Conservation (phyloP, 2,888 invertebrate genomes). For the Leuctra nigra region DNA sequence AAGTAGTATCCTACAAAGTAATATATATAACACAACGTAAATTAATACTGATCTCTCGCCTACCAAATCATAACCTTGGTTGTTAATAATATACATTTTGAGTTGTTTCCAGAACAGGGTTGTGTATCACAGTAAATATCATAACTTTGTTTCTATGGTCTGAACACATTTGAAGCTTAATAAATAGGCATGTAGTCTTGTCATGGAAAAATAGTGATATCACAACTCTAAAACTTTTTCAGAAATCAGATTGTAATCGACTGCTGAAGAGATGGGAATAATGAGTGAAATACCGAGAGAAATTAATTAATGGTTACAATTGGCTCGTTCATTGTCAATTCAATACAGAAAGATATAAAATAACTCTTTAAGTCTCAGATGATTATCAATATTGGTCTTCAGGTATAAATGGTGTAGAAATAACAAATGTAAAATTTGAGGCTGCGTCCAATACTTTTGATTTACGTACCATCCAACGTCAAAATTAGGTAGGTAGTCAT, state of each 20-base stretch:
- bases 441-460: too few relatives aligned
- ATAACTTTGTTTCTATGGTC: neutral
- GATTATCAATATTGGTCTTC: too few relatives aligned
- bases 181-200: neutral
- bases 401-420: too few relatives aligned
- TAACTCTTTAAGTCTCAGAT: too few relatives aligned
- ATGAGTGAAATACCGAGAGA: too few relatives aligned
- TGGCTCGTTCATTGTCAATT: too few relatives aligned
- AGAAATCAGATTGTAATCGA: neutral
- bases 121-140: slow-evolving; percentile 8
- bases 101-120: neutral
- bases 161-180: neutral
- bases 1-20: neutral
- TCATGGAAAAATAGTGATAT: slow-evolving; percentile 11
- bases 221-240: neutral
- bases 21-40: neutral
- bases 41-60: neutral
- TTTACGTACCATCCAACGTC: too few relatives aligned
- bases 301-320: too few relatives aligned
- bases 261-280: too few relatives aligned
- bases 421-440: too few relatives aligned
- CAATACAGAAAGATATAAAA: too few relatives aligned
- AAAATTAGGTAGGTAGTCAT: too few relatives aligned
- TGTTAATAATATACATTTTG: neutral
- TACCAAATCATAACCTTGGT: neutral